Conservation (phyloP, 2,888 invertebrate species). For the Uropetala carovei region DNA sequence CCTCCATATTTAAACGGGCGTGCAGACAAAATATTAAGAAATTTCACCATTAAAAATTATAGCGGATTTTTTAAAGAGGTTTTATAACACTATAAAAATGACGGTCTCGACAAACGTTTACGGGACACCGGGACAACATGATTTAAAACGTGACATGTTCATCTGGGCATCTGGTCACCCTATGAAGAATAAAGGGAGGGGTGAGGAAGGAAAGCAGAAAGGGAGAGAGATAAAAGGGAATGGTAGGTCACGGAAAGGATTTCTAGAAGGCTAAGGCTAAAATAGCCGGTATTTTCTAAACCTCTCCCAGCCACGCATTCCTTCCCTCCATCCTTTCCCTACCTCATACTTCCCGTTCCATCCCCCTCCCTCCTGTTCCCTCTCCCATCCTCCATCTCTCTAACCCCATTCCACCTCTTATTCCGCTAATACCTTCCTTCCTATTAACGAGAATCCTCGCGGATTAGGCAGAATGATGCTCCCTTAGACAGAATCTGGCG, state of each 20-base stretch:
- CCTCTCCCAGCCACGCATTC: background rate
- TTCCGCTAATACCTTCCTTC: slow-evolving; percentile 25
- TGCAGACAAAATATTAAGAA: no score
- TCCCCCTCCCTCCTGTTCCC: background rate
- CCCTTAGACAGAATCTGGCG: background rate
- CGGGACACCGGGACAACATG: background rate
- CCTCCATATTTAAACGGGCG: no score
- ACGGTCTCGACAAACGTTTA: background rate
- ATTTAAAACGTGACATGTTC: background rate
- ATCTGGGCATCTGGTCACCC: background rate
- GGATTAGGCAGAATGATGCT: background rate
- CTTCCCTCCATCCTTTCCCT: background rate
- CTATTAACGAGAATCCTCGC: slow-evolving; percentile 34
- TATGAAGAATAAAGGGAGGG: background rate
- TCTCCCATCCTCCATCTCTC: background rate
- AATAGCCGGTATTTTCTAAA: background rate
- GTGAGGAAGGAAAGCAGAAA: background rate
- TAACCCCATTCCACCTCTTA: background rate
- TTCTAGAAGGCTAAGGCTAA: background rate
- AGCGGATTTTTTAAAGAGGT: no score
- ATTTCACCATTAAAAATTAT: no score
- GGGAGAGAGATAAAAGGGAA: background rate
- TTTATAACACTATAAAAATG: no score
- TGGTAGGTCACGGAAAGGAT: background rate
- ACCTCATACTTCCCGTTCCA: background rate